These are phyloP conservation scores for Megaleporinus macrocephalus DNA, from an alignment of 2,113 vertebrate species.

Conservation along the genomic window DNA sequence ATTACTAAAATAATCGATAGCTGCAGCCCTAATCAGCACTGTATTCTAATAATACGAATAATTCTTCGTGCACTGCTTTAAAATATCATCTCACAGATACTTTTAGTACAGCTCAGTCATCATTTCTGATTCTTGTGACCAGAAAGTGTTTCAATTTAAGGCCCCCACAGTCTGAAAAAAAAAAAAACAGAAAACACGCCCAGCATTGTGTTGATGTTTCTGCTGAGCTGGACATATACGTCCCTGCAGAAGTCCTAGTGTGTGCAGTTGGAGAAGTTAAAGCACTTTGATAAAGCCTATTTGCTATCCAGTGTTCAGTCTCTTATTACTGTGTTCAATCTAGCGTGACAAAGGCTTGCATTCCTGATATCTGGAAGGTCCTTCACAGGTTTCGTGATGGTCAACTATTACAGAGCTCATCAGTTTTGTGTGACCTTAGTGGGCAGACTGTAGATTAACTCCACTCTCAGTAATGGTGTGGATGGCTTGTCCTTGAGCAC, in stretches of 20 bases:
- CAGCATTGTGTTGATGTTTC: not conserved
- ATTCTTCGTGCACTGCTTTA: too few relatives aligned
- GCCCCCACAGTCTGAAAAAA: too few relatives aligned
- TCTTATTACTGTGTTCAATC: slow-evolving; percentile 13
- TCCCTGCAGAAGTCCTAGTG: not conserved
- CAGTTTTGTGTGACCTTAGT: not conserved
- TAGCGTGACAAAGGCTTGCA: not conserved
- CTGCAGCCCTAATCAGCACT: too few relatives aligned
- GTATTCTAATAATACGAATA: too few relatives aligned
- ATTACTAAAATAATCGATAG: too few relatives aligned
- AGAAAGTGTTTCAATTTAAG: too few relatives aligned
- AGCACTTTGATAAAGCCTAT: not conserved
- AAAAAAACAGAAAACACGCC: not conserved
- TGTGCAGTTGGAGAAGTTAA: not conserved
- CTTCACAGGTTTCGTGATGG: slow-evolving; percentile 19
- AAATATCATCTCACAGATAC: too few relatives aligned
- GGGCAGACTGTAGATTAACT: not conserved
- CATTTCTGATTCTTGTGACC: too few relatives aligned
- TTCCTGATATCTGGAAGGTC: slow-evolving; percentile 6
- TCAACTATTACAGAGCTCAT: slow-evolving; percentile 21
- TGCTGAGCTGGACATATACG: not conserved
- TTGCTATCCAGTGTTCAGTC: not conserved
- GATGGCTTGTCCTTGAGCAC: not conserved
- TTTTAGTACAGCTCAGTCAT: not conserved
- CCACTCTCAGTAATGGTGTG: not conserved